Base-by-base conservation (phyloP, 2,888 invertebrate genomes). In the Dichetophora obliterata region DNA sequence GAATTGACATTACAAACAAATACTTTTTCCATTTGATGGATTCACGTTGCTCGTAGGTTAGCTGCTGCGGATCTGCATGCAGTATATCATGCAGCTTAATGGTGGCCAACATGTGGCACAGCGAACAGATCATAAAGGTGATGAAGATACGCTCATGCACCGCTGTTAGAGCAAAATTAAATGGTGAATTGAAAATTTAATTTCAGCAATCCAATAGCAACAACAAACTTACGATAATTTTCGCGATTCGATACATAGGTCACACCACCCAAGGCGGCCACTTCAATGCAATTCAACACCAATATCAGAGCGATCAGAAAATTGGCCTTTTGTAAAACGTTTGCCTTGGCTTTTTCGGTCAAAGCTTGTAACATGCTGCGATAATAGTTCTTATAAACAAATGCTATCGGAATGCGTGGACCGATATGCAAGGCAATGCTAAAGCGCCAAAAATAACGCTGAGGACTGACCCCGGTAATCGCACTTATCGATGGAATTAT, bases 401-500 rank as follows among this genome's bases (percentile, higher is more conserved):
- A 93, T 80, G 96, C 96, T 87, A 97, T 95, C 84, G 96, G 92
- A 88, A 97, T 92, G 87, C 97, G 93, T 84, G 98, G 98, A 85
- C 96, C 95, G 88, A 96, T 93, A 87, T 97, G 97, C 85, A 97
- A 92, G 81, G 97, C 97, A 86, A 97, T 95, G 89, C 95, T 95
- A 86, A 96, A 93, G 85, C 97, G 92, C 97, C 98, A 98, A 84
- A 97, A 91, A 90, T 98, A 97, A 84, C 95, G 92, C 90, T 97
- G 96, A 34, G 98, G 97, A 86, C 95, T 95, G 82, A 97, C 94
- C 72, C 97, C 97, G 79, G 97, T 98, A 88, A 98, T 96, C 82
- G 98, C 96, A 92, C 97, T 97, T 91, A 97, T 97, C 84, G 97
- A 97, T 85, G 98, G 97, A 87, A 98, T 94, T 89, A 96, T 93